A percentile compares a stretch with the other conserved stretches of the same genome.
Conservation (phyloP, 1,140 invertebrate species). For the Drosophila pachea region DNA sequence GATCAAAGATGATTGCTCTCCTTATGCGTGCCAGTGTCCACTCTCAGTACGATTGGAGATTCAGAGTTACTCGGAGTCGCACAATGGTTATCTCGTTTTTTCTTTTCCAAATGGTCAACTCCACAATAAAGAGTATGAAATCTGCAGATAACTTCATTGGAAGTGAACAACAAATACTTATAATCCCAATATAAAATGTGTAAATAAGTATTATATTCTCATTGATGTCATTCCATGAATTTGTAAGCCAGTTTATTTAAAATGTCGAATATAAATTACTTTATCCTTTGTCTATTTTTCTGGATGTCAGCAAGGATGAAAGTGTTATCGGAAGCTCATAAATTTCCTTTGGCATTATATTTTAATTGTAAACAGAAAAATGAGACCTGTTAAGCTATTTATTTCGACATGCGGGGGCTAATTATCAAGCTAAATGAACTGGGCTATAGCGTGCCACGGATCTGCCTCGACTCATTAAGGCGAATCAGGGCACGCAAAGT, state of each 20-base stretch:
- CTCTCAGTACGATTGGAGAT: no score
- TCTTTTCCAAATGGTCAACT: no score
- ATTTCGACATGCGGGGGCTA: slow-evolving; percentile 39
- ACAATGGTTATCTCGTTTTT: no score
- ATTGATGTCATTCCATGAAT: no score
- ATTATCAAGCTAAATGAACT: slow-evolving; percentile 46
- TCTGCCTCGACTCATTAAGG: slow-evolving; percentile 65
- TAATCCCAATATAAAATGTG: no score
- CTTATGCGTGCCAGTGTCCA: background rate
- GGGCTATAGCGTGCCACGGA: slow-evolving; percentile 22
- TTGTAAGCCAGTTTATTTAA: background rate
- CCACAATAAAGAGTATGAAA: no score
- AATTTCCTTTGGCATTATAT: slow-evolving; percentile 25
- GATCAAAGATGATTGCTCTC: slow-evolving; percentile 17
- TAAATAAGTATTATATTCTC: no score
- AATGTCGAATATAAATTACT: background rate
- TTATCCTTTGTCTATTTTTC: background rate
- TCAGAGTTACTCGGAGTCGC: no score
- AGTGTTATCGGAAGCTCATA: slow-evolving; percentile 63
- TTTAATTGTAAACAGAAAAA: no score
- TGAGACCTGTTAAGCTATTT: slow-evolving; percentile 36
- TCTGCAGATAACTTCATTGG: no score
- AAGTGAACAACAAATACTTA: no score
- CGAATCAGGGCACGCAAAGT: slow-evolving; percentile 69
- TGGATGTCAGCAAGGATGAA: slow-evolving; percentile 26